Base-by-base conservation (phyloP, 2,797 vertebrate genomes). In the Lindbergichthys nudifrons region DNA sequence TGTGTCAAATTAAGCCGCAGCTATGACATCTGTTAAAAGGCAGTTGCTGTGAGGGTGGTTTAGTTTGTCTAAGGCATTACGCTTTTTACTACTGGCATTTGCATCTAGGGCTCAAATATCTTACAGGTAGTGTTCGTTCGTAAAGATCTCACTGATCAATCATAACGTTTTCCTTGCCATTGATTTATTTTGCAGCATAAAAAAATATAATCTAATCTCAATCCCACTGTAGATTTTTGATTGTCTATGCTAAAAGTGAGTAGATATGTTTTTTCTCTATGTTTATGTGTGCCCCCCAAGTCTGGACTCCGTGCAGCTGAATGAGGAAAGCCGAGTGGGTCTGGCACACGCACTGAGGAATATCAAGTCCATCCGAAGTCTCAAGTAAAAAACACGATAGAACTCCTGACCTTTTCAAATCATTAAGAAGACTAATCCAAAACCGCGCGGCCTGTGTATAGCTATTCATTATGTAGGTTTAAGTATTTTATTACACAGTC, bases 351-450 rank as follows among this genome's bases (percentile, higher is more conserved):
- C 79, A 1, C 87, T 98, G 0, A 58, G n/a, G 26, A 69, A 39
- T 3, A 90, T 92, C 89, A 75, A 63, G 1, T 90, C 76, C 10
- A 74, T 97, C 65, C 92, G 74, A 76, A 90, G 82, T 63, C 92
- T 98, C 1, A 70, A 89, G 97, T 98, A 70, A 96, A 94, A 94
- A 58, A n/a, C 46, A 21, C 50, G 10, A 12, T n/a, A 46, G 12
- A 47, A 48, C 5, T 1, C 13, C n/a, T 66, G 71, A 60, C 58
- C 51, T 75, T 67, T 62, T 2, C 12, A 14, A 19, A 26, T 58
- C 7, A 50, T 62, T 50, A 10, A 23, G 2, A 45, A 52, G 13
- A n/a, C 19, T 45, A 14, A 14, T 48, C 1, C 18, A 48, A 3
- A 43, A 12, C 10, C 23, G 26, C 16, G 0, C 23, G 2, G 10